phyloP scores from a whole-genome alignment of 1,140 invertebrate genomes.

The Aphaenogaster rudis region DNA sequence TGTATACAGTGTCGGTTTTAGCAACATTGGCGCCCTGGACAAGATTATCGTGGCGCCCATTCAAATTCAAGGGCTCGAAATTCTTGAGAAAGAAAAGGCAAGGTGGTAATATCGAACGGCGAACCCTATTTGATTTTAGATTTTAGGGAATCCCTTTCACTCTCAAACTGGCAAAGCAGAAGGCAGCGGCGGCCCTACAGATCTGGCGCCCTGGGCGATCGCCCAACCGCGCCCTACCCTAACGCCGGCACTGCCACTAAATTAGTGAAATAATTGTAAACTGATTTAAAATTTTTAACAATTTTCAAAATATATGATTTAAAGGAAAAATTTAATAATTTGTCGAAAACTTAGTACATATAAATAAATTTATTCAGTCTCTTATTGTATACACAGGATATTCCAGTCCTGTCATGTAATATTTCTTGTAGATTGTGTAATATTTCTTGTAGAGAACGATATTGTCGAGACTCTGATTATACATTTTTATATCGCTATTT shows the following conservation, averaged over 20 bases:
- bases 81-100: too few species aligned
- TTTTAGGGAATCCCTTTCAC: too few species aligned
- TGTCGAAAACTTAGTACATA: not conserved
- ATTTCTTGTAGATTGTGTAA: not conserved
- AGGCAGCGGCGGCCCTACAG: too few species aligned
- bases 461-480: not conserved
- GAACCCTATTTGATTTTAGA: too few species aligned
- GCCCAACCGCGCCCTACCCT: too few species aligned
- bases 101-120: too few species aligned
- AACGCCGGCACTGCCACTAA: not conserved
- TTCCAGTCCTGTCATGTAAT: not conserved
- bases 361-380: not conserved
- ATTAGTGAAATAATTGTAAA: slow-evolving; percentile 13
- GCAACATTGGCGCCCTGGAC: too few species aligned
- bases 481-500: not conserved
- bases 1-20: not conserved
- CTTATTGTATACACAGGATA: not conserved
- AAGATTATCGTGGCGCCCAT: too few species aligned
- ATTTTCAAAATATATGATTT: not conserved
- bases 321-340: not conserved
- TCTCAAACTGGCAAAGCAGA: too few species aligned
- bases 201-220: too few species aligned
- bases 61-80: too few species aligned
- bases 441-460: not conserved
- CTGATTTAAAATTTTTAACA: not conserved